Evolutionary conservation across 2,113 vertebrate species (phyloP), one percentile per base, ranked within the genome.

Genomic region (Ciconia boyciana): DNA sequence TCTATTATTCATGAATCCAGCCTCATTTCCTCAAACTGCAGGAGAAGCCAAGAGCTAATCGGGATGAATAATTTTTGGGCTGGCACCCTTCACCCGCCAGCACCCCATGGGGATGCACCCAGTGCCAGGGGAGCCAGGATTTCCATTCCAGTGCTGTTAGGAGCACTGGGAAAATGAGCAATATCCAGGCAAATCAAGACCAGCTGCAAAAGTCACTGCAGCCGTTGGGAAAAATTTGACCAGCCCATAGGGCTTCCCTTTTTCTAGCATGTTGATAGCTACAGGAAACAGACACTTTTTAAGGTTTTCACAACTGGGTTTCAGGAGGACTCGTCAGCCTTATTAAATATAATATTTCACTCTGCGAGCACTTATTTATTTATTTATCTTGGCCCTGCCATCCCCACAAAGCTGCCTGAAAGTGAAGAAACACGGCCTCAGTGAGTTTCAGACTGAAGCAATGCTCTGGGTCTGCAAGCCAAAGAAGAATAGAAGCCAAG

Each of bases 301-400:
- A 83, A 92, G 86, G 83, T 83, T 94, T 93, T 88, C 83, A 86
- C 86, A 93, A 80, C 71, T 25, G 46, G 62, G 71, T 83, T 93
- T 92, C 83, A 77, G 54, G 51, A 94, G 88, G 75, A 57, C 66
- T 87, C 49, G 4, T 77, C 71, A 69, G 76, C 71, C 76, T 95
- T 49, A 72, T 76, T 87, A 84, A 87, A 84, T 82, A 70, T 0
- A 94, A 9, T 51, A 36, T 71, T 95, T 84, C 69, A 55, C 65
- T 66, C 69, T 26, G 39, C 8, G 9, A 94, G 61, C 29, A 11
- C 39, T 87, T 94, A 87, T 86, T 93, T 96, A 83, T 79, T 90
- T 92, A 79, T 92, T 95, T 94, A 20, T 94, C 88, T 96, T 96
- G 90, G 95, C 78, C 51, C 78, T 70, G 46, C 31, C 24, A 16